These are phyloP conservation scores for Hirtodrosophila alboralis DNA, from an alignment of 2,888 invertebrate species.

Conservation along the genomic window DNA sequence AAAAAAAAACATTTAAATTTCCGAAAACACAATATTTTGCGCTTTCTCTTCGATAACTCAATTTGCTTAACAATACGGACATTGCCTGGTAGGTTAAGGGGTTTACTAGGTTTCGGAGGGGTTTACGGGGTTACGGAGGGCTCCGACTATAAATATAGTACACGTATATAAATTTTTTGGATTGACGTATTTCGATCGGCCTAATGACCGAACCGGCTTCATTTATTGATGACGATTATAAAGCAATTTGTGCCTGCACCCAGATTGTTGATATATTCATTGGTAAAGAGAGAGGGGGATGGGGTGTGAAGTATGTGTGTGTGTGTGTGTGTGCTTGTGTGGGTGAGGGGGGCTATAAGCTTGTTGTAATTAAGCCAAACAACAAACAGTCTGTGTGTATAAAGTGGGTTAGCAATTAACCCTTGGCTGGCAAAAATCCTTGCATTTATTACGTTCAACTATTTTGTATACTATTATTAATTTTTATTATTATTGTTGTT, in stretches of 20 bases:
- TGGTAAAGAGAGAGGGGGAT: not conserved
- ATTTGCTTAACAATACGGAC: conserved; percentile 50
- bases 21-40: conserved; percentile 12
- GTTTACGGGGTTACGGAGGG: too few species aligned
- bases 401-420: conserved; percentile 74
- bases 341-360: conserved; percentile 22
- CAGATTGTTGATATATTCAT: not conserved
- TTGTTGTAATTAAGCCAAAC: conserved; percentile 64
- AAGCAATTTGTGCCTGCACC: conserved; percentile 69
- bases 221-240: conserved; percentile 78
- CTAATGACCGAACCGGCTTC: conserved; percentile 70
- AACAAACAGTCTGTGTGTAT: conserved; percentile 28
- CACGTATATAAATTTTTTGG: not conserved
- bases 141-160: too few species aligned
- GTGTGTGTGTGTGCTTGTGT: too few species aligned
- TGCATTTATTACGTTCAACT: conserved; percentile 19
- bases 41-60: conserved; percentile 48
- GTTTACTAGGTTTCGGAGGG: too few species aligned
- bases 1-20: conserved; percentile 6
- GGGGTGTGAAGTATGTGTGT: not conserved
- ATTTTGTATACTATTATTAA: conserved; percentile 24
- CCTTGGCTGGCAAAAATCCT: conserved; percentile 40
- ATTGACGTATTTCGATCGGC: conserved; percentile 7
- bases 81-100: not conserved
- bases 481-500: conserved; percentile 14